Base-by-base conservation (phyloP, 1,140 invertebrate species). In the Drosophila kanapiae region DNA sequence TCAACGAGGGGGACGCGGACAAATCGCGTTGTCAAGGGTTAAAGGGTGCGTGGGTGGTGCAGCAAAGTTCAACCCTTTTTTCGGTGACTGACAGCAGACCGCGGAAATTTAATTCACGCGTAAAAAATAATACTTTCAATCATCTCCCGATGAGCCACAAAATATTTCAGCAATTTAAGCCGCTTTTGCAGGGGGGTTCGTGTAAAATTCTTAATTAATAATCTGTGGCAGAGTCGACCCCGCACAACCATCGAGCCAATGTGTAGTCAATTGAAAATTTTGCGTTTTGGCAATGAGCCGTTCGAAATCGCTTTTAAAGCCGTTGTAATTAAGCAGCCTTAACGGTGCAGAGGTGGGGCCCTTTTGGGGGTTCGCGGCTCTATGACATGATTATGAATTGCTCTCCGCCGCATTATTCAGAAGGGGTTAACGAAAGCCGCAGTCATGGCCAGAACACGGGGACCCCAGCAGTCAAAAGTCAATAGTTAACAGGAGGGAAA, bases 361-460 rank as follows among this genome's bases (percentile, higher is more conserved):
- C 51, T 42, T 29, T 51, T 4, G n/a, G 56, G 67, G 65, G 67
- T 59, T 67, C 75, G 58, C 60, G 67, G 76, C 65, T 72, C 88
- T 87, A 90, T 88, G 85, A 88, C 84, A 88, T 88, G 84, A 90
- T 88, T 88, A 88, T 88, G 84, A 88, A 88, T 88, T 88, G 84
- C 84, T 71, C 84, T 47, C 35, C 40, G 54, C 76, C 35, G 59
- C 80, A 33, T 31, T 77, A 64, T 65, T 33, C 72, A 57, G 14
- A 40, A 63, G 23, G 75, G 78, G 85, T 81, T 84, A 88, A 81
- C 84, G 72, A 90, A 80, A 81, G 81, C 84, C 80, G 47, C 80
- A 80, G 58, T 65, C 49, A 80, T 42, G 63, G 58, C 58, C 67
- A 54, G 14, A 43, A 60, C 60, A 43, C 62, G 51, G 45, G 35